Evolutionary conservation across 2,797 vertebrate genomes (phyloP), one percentile per base, ranked within the genome.

Genomic region (Ataeniobius toweri): DNA sequence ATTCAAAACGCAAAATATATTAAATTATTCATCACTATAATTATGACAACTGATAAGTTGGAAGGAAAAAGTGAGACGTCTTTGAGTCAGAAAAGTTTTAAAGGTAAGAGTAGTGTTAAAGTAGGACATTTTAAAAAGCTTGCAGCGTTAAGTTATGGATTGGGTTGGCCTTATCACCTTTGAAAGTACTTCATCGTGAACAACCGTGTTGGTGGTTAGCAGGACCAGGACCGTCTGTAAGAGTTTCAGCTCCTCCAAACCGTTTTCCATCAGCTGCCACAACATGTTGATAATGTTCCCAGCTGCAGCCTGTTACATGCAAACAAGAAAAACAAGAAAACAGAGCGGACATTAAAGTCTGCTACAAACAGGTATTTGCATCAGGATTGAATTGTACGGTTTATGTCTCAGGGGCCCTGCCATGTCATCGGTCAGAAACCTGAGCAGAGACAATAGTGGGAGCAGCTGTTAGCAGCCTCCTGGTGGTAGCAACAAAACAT

Each of bases 271-370:
- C 89, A 99, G 95, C 89, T 99, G 98, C 98, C 98, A 99, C 90
- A 99, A 92, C 98, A 99, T 99, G 94, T 99, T 99, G 92, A 99
- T 99, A 90, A 99, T 97, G 94, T 98, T 99, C 84, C 98, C 98
- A 8, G 98, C 98, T 41, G 98, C 98, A 68, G 95, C 96, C 98
- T 99, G 94, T 36, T 14, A 5, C 63, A 80, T 24, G 4, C 53
- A 59, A 36, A 36, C 36, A 36, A 36, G 22, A 78, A 12, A 63
- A 26, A 76, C 9, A 76, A 55, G 1, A 20, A 0, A 73, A 26
- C n/a, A 73, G 55, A 74, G 39, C 13, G 50, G 55, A 36, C 10
- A 20, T 0, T 18, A 10, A 76, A 31, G 3, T 65, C 74, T 0
- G n/a, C 31, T 41, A 36, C 0, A 31, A 71, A 56, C 14, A n/a